phyloP scores from a whole-genome alignment of 2,797 vertebrate species.

The Furcifer pardalis region DNA sequence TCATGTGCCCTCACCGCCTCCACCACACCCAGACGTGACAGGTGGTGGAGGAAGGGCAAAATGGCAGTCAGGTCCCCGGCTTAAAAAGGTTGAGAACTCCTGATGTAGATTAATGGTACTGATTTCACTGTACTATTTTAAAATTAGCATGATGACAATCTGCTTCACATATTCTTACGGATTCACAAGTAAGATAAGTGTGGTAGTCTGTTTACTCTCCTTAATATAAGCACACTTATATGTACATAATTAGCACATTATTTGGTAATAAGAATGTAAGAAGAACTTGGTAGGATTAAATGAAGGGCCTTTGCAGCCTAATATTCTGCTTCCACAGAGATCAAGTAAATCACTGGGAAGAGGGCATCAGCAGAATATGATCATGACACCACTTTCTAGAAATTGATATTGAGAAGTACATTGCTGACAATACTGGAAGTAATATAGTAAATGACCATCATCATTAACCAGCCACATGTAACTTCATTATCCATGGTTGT shows the following conservation, averaged over 20 bases:
- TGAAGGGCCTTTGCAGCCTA: background rate
- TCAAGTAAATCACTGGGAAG: background rate
- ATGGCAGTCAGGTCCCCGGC: too few species aligned
- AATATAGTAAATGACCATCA: background rate
- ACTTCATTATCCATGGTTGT: background rate
- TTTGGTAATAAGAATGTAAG: background rate
- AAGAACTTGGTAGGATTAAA: background rate
- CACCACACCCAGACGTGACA: too few species aligned
- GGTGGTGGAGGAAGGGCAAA: too few species aligned
- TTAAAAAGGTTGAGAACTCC: too few species aligned
- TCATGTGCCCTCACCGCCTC: too few species aligned
- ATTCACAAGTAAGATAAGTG: background rate
- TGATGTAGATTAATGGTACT: constrained; percentile 19
- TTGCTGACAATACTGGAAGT: background rate
- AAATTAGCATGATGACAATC: constrained; percentile 5
- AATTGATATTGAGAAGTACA: background rate
- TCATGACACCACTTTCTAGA: background rate
- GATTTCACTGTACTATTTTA: constrained; percentile 19
- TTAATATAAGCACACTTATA: constrained; percentile 4
- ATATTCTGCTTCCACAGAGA: background rate
- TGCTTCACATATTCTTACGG: background rate
- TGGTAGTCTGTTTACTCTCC: background rate
- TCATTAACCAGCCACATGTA: background rate
- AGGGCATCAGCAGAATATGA: background rate
- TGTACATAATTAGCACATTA: background rate